Evolutionary conservation across 2,888 invertebrate genomes (phyloP).

Genomic region (Deladenus siricidicola): DNA sequence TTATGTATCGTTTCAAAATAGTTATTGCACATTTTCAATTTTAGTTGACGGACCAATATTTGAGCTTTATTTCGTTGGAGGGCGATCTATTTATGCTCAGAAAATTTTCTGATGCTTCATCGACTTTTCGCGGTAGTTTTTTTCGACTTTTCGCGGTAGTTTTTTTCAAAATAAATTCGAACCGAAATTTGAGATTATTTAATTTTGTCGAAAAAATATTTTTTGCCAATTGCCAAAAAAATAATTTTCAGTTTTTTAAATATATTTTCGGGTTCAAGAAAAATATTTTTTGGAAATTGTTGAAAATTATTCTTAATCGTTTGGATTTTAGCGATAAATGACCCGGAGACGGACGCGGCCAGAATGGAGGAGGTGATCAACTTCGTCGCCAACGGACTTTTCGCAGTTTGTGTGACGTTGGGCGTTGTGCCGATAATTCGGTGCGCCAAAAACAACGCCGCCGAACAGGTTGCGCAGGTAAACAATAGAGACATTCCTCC

Average conservation of each 20-base stretch:
- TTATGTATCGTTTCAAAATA: too few relatives aligned
- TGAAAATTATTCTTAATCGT: not conserved
- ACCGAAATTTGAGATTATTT: constrained; percentile 5
- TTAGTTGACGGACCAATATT: constrained; percentile 87
- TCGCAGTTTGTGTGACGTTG: constrained; percentile 92
- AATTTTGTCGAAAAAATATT: not conserved
- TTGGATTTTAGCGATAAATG: constrained; percentile 39
- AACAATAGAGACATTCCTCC: too few relatives aligned
- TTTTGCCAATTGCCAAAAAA: not conserved
- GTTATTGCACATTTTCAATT: too few relatives aligned
- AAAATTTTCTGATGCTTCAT: constrained; percentile 81
- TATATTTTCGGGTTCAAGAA: too few relatives aligned
- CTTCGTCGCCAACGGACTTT: constrained; percentile 85
- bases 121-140: constrained; percentile 70
- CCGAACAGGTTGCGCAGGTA: constrained; percentile 85
- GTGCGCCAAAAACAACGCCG: constrained; percentile 87
- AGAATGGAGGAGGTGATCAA: constrained; percentile 92
- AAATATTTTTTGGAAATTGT: not conserved
- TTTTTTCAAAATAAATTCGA: too few relatives aligned
- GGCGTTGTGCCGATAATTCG: constrained; percentile 85
- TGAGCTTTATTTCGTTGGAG: constrained; percentile 94
- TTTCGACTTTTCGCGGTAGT: too few relatives aligned
- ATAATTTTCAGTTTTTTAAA: too few relatives aligned
- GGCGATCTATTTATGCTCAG: constrained; percentile 77
- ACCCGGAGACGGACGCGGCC: constrained; percentile 65